phyloP scores from a whole-genome alignment of 2,113 vertebrate species.

The Ptychochromis oligacanthus region DNA sequence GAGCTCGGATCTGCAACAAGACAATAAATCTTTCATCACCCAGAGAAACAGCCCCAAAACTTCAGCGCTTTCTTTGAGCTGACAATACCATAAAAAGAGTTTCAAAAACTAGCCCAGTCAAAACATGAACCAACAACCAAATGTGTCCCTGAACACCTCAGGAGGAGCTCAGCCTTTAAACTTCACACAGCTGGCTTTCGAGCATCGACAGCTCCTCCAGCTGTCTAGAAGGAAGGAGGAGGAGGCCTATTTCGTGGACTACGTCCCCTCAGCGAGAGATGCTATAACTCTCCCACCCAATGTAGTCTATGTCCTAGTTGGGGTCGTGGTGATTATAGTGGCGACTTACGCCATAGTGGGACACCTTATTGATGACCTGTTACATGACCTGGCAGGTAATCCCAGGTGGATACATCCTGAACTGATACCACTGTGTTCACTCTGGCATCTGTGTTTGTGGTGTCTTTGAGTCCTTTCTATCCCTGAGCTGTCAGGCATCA shows the following conservation, averaged over 20 bases:
- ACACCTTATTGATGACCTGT: slow-evolving; percentile 90
- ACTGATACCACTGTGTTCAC: not conserved
- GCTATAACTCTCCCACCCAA: slow-evolving; percentile 53
- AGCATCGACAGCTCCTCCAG: slow-evolving; percentile 72
- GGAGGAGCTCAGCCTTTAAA: slow-evolving; percentile 41
- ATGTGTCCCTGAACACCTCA: slow-evolving; percentile 34
- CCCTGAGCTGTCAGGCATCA: not conserved
- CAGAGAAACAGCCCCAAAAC: slow-evolving; percentile 1
- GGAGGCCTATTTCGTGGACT: slow-evolving; percentile 76
- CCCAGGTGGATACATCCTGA: not conserved
- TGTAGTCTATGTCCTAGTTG: slow-evolving; percentile 79
- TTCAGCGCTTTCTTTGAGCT: not conserved
- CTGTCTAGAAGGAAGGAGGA: slow-evolving; percentile 48
- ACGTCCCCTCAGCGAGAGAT: slow-evolving; percentile 71
- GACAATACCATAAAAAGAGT: slow-evolving; percentile 12
- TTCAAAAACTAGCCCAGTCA: not conserved
- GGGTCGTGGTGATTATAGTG: slow-evolving; percentile 79
- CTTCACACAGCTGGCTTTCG: slow-evolving; percentile 43
- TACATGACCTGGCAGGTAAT: slow-evolving; percentile 89
- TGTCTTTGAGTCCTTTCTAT: slow-evolving; percentile 6
- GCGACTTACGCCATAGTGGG: slow-evolving; percentile 90
- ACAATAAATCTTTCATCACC: slow-evolving; percentile 14
- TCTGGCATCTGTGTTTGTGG: slow-evolving; percentile 8
- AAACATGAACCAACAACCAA: slow-evolving; percentile 41
- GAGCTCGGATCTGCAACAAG: slow-evolving; percentile 12